Percentiles rank a stretch among this genome's conserved stretches.
Evolutionary conservation across 2,888 invertebrate genomes (phyloP).

Genomic region (Ectemnius cavifrons): DNA sequence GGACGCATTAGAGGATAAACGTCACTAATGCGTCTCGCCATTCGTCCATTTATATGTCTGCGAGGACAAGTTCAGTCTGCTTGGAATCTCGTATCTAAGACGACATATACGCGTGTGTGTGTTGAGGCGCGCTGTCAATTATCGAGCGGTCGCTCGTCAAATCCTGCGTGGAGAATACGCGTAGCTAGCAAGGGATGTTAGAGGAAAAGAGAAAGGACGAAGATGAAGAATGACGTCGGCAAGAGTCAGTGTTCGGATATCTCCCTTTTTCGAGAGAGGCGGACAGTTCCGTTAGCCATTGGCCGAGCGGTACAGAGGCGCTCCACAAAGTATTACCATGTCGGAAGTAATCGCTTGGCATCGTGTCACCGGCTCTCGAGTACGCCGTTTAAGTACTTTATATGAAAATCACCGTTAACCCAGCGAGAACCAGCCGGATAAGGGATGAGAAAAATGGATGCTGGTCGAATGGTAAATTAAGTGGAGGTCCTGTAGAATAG

Average conservation of each 20-base stretch:
- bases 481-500: conserved; percentile 1
- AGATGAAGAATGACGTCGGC: conserved; percentile 69
- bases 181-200: neutral
- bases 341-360: conserved; percentile 55
- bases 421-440: conserved; percentile 4
- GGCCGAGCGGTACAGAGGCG: conserved; percentile 46
- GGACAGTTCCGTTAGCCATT: conserved; percentile 62
- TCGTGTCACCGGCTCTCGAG: conserved; percentile 36
- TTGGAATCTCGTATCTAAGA: conserved; percentile 28
- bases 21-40: conserved; percentile 25
- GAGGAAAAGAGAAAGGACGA: conserved; percentile 24
- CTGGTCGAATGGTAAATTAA: neutral
- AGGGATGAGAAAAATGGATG: conserved; percentile 7
- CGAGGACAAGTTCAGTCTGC: neutral
- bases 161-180: conserved; percentile 46
- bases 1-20: conserved; percentile 37
- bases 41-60: neutral
- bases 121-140: conserved; percentile 62
- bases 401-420: conserved; percentile 39
- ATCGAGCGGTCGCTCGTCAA: conserved; percentile 58
- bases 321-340: conserved; percentile 48
- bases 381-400: conserved; percentile 17
- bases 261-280: conserved; percentile 58
- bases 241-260: conserved; percentile 43
- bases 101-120: neutral